Conservation (phyloP, 2,797 vertebrate species). For the Protonibea diacanthus region DNA sequence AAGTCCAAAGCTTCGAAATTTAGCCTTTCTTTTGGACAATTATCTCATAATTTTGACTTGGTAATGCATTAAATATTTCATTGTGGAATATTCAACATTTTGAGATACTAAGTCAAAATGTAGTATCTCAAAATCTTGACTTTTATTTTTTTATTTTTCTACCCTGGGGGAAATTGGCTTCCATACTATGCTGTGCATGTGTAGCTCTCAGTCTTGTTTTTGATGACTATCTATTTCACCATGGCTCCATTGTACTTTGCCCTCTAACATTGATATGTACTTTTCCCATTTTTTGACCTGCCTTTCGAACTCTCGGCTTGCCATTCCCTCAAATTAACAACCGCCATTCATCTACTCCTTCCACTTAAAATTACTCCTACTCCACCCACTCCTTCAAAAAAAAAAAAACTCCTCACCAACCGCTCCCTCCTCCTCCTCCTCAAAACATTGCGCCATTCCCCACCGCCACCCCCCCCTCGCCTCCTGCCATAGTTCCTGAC, state of each 20-base stretch:
- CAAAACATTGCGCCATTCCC: conserved; percentile 66
- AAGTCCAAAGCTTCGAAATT: no score
- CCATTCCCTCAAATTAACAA: conserved; percentile 73
- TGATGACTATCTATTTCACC: conserved; percentile 41
- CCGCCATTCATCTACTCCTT: conserved; percentile 63
- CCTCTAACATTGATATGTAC: conserved; percentile 72
- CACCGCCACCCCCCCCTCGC: conserved; percentile 69
- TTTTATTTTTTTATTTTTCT: background rate
- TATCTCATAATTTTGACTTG: background rate
- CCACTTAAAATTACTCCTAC: conserved; percentile 62
- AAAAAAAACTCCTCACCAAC: conserved; percentile 36
- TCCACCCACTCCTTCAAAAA: conserved; percentile 43
- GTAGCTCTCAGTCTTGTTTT: conserved; percentile 40
- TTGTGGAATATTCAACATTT: background rate
- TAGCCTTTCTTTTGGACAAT: no score
- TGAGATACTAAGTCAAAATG: background rate
- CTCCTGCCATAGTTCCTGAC: conserved; percentile 91
- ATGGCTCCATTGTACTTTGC: conserved; percentile 39
- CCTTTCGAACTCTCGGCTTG: conserved; percentile 69
- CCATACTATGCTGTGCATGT: conserved; percentile 26
- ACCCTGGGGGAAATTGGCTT: conserved; percentile 22
- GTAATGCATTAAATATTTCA: background rate
- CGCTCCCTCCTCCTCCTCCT: conserved; percentile 38
- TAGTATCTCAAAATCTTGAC: background rate
- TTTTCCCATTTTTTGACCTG: conserved; percentile 68